Percentiles rank a stretch among this genome's conserved stretches.
phyloP scores from a whole-genome alignment of 2,888 invertebrate genomes.

The Eudasyphora cyanicolor region DNA sequence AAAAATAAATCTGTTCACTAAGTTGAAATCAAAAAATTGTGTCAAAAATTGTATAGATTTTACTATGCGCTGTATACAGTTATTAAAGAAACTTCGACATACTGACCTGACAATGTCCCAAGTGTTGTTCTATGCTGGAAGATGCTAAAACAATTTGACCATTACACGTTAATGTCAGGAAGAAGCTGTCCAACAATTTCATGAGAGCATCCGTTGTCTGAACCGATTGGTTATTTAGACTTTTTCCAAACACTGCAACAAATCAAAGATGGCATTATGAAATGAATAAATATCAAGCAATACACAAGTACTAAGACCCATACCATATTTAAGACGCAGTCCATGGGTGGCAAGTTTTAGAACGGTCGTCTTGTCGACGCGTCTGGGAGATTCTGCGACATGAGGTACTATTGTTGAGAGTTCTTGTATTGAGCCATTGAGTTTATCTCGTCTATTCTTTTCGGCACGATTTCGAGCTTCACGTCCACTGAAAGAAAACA shows the following conservation, averaged over 20 bases:
- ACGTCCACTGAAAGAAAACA: constrained; percentile 82
- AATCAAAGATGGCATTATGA: constrained; percentile 17
- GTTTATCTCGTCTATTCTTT: constrained; percentile 93
- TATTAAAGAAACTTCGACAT: no score
- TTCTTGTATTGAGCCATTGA: constrained; percentile 91
- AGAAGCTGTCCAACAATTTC: constrained; percentile 88
- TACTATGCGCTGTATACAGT: no score
- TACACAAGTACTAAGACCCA: constrained; percentile 36
- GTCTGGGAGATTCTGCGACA: constrained; percentile 89
- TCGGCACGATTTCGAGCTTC: constrained; percentile 93
- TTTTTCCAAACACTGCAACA: constrained; percentile 81
- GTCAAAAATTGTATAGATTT: no score
- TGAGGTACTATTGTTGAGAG: constrained; percentile 91
- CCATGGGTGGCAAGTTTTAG: constrained; percentile 92
- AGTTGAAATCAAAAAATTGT: no score
- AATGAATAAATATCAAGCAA: background rate
- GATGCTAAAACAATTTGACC: constrained; percentile 94
- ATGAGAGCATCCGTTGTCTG: constrained; percentile 83
- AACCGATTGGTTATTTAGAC: constrained; percentile 81
- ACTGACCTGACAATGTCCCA: constrained; percentile 91
- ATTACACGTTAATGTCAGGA: constrained; percentile 88
- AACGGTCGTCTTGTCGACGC: constrained; percentile 95
- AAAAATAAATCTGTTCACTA: no score
- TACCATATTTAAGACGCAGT: constrained; percentile 88
- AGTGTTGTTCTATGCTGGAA: constrained; percentile 89